phyloP scores from a whole-genome alignment of 2,113 vertebrate genomes.

The Semnornis frantzii region DNA sequence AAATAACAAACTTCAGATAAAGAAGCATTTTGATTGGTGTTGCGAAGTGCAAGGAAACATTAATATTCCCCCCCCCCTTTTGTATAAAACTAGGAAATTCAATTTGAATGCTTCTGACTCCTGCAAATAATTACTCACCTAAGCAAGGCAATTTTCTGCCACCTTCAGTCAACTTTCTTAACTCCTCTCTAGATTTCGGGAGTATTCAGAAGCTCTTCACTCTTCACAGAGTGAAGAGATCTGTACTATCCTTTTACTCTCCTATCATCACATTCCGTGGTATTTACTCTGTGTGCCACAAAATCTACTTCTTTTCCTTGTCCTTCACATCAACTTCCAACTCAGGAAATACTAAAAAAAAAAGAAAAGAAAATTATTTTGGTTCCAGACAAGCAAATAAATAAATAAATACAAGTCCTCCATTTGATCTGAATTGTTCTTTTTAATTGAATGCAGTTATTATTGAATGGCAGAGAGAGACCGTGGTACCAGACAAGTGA shows the following conservation, averaged over 20 bases:
- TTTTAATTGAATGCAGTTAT: not conserved
- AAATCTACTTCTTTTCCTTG: not conserved
- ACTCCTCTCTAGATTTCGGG: not conserved
- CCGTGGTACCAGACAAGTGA: rapidly evolving
- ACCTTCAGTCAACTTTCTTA: not conserved
- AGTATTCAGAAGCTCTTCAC: not conserved
- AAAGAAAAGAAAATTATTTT: not conserved
- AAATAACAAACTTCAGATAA: not conserved
- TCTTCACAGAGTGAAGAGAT: not conserved
- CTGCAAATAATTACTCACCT: not conserved
- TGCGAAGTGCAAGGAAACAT: not conserved
- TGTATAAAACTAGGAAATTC: not conserved
- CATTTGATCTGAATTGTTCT: not conserved
- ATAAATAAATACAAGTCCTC: not conserved
- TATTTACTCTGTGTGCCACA: too few relatives aligned
- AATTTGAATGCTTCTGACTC: not conserved
- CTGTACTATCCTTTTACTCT: not conserved
- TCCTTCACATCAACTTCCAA: not conserved
- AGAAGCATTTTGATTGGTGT: not conserved
- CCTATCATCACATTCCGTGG: not conserved
- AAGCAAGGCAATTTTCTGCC: not conserved
- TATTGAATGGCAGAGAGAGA: not conserved
- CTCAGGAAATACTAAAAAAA: not conserved
- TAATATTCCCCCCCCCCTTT: not conserved
- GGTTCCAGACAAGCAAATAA: not conserved